phyloP scores from a whole-genome alignment of 2,797 vertebrate genomes.

The Argyrosomus regius region DNA sequence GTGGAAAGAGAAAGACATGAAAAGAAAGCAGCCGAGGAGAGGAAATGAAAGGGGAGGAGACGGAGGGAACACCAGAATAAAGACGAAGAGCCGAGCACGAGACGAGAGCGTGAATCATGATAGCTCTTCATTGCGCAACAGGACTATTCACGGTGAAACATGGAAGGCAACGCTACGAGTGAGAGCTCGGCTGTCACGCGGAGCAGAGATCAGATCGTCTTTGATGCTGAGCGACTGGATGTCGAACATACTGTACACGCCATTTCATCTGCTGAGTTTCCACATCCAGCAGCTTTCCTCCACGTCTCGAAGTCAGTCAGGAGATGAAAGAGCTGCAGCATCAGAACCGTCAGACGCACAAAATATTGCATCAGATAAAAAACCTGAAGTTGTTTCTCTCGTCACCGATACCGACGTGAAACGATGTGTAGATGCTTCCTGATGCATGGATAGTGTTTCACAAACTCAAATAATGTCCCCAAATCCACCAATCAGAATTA shows the following conservation, averaged over 20 bases:
- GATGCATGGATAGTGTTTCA: background rate
- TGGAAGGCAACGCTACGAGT: background rate
- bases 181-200: background rate
- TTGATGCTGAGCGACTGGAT: slow-evolving; percentile 16
- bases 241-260: background rate
- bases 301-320: background rate
- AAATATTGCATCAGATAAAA: background rate
- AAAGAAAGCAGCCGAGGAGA: background rate
- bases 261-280: background rate
- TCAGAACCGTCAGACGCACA: background rate
- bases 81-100: background rate
- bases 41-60: background rate
- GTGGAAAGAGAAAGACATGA: background rate
- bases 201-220: slow-evolving; percentile 16
- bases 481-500: background rate
- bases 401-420: no score
- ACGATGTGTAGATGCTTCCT: background rate
- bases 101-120: background rate
- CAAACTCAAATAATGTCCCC: background rate
- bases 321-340: background rate
- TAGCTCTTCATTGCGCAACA: background rate
- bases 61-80: background rate
- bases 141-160: background rate
- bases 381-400: background rate
- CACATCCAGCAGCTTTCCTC: background rate